A percentile compares a stretch with the other conserved stretches of the same genome.
Conservation (phyloP, 2,888 invertebrate genomes). For the Taphrorychus bicolor region DNA sequence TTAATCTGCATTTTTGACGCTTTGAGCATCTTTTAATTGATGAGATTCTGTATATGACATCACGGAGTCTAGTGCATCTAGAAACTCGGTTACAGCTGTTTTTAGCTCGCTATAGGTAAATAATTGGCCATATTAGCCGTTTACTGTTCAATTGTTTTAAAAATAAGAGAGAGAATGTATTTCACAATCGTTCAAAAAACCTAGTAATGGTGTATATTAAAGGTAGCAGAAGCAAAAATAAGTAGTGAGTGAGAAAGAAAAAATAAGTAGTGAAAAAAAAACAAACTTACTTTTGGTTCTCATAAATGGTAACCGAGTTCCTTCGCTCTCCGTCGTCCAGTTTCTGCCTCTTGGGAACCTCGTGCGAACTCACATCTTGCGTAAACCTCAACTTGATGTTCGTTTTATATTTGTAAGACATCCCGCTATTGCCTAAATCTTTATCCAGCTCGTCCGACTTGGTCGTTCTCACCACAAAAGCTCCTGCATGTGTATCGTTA, state of each 20-base stretch:
- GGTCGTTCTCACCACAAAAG: slow-evolving; percentile 29
- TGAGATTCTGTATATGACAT: too few relatives aligned
- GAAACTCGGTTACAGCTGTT: too few relatives aligned
- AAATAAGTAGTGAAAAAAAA: neutral
- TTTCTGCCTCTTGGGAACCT: slow-evolving; percentile 49
- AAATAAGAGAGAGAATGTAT: too few relatives aligned
- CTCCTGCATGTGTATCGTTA: slow-evolving; percentile 23
- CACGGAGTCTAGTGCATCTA: too few relatives aligned
- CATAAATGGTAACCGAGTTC: slow-evolving; percentile 57
- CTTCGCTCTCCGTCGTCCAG: slow-evolving; percentile 48
- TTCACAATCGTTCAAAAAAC: neutral
- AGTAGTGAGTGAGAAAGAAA: neutral
- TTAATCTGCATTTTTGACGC: too few relatives aligned
- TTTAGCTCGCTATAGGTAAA: too few relatives aligned
- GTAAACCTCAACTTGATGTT: slow-evolving; percentile 88
- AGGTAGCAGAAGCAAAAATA: neutral
- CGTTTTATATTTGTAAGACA: slow-evolving; percentile 93
- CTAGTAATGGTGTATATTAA: neutral
- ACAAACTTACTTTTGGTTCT: slow-evolving; percentile 56
- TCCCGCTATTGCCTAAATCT: slow-evolving; percentile 45
- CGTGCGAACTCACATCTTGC: slow-evolving; percentile 58
- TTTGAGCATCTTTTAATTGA: too few relatives aligned
- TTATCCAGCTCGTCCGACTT: slow-evolving; percentile 58
- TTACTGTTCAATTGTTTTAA: too few relatives aligned
- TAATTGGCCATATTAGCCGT: too few relatives aligned